Evolutionary conservation across 2,797 vertebrate species (phyloP), one percentile per base, ranked within the genome.

Genomic region (Cuniculus paca): DNA sequence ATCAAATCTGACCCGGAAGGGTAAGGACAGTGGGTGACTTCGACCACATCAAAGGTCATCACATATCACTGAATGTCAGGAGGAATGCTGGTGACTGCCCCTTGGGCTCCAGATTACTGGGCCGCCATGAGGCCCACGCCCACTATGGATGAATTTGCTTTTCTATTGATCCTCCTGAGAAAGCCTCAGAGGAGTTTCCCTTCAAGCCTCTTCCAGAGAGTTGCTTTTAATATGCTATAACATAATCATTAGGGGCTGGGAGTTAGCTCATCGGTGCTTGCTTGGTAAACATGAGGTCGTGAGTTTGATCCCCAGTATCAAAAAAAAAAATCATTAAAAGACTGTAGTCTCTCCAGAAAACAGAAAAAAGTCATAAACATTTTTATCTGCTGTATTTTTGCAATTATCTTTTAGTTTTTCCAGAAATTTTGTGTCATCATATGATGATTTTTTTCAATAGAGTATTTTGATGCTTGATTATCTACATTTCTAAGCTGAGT

Each of bases 401-500:
- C 58, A 75, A 20, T 83, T 93, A 60, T 58, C 39, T 78, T 74
- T 90, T 34, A 82, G 5, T 42, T 77, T 31, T 68, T 72, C 42
- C 72, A 75, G 72, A 81, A 75, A 58, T 60, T 14, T 12, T 82
- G n/a, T 82, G 22, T 48, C 42, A 52, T 90, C 14, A 42, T 75
- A 42, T 60, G 19, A 75, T 81, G 45, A 26, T 45, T 84, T 91
- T 96, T 86, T 92, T 77, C 45, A 78, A 16, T 58, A 68, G 48
- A 36, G 2, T 58, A 48, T 84, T 93, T 84, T 94, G 22, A 89
- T 83, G 24, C 45, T 79, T 63, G 16, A 1, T n/a, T 79, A 82
- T 26, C n/a, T 77, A 3, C 48, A 92, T 78, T 88, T 90, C 52
- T 63, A 82, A 94, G 16, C 28, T 88, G 87, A 84, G 39, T 81